These are phyloP conservation scores for Hyppa rectilinea DNA, from an alignment of 2,888 invertebrate genomes.

Conservation along the genomic window DNA sequence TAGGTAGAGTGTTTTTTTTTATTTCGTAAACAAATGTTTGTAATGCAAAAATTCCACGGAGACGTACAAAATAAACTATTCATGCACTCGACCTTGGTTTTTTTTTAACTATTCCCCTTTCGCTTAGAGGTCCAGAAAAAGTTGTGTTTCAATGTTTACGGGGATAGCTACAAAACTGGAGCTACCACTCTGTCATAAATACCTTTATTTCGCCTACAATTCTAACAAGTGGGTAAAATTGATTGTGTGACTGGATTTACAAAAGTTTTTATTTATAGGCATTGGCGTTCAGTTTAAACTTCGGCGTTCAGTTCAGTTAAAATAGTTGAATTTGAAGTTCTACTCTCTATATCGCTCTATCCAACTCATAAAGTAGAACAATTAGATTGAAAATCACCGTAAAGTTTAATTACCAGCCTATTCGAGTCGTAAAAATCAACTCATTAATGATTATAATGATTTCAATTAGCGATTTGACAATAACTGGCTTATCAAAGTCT, in stretches of 20 bases:
- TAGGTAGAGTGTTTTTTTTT: conserved; percentile 78
- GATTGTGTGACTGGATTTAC: not conserved
- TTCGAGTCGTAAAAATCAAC: not conserved
- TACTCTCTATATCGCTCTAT: not conserved
- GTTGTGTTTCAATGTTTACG: too few relatives aligned
- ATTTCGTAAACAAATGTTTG: conserved; percentile 80
- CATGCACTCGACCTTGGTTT: conserved; percentile 84
- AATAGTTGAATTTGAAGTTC: not conserved
- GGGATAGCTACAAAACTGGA: too few relatives aligned
- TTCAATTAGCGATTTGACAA: not conserved
- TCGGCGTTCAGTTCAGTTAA: too few relatives aligned
- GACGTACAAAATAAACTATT: conserved; percentile 89
- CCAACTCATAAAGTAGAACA: not conserved
- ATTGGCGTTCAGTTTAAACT: not conserved
- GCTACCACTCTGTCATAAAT: too few relatives aligned
- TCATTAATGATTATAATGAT: not conserved
- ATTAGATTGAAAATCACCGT: too few relatives aligned
- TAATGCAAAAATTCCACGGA: conserved; percentile 84
- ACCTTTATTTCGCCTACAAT: not conserved
- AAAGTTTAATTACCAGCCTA: not conserved
- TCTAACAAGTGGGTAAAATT: not conserved
- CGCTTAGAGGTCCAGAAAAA: too few relatives aligned
- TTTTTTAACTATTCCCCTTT: conserved; percentile 61
- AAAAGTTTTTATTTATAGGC: not conserved
- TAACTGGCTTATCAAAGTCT: not conserved